Conservation (phyloP, 2,888 invertebrate genomes). For the Tiphia femorata region DNA sequence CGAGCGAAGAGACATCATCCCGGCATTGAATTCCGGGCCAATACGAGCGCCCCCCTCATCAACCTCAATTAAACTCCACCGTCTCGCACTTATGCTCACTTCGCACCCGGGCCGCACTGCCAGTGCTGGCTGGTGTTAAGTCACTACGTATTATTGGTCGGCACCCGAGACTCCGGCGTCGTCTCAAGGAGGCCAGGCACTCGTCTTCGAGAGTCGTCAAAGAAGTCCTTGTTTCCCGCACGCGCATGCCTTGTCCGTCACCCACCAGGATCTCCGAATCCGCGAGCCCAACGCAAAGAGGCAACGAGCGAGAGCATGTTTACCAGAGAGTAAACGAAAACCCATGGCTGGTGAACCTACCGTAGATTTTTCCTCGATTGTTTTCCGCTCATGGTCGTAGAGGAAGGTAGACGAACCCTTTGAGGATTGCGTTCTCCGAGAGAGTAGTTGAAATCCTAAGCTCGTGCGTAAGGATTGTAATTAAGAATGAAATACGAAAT, state of each 20-base stretch:
- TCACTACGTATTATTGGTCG: conserved; percentile 53
- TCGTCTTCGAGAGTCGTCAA: conserved; percentile 20
- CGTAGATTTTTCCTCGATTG: no score
- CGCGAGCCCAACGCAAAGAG: not conserved
- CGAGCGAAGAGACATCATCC: conserved; percentile 63
- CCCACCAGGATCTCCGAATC: no score
- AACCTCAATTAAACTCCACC: conserved; percentile 69
- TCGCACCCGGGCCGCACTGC: conserved; percentile 62
- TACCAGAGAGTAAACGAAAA: not conserved
- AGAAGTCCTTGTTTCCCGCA: conserved; percentile 25
- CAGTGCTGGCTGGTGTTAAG: conserved; percentile 54
- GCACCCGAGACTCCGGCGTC: no score
- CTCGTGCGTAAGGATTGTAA: no score
- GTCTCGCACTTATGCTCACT: conserved; percentile 66
- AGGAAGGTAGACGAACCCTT: no score
- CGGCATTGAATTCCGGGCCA: conserved; percentile 69
- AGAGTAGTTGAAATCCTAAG: no score
- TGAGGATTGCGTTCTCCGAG: no score
- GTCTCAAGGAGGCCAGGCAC: conserved; percentile 37
- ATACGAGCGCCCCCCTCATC: conserved; percentile 69
- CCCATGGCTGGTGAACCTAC: no score
- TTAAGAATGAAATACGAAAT: no score
- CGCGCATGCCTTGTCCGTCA: no score
- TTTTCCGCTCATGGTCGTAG: no score
- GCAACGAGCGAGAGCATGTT: not conserved